Evolutionary conservation across 2,888 invertebrate genomes (phyloP), one percentile per base, ranked within the genome.

Genomic region (Sclerodermus sp.): DNA sequence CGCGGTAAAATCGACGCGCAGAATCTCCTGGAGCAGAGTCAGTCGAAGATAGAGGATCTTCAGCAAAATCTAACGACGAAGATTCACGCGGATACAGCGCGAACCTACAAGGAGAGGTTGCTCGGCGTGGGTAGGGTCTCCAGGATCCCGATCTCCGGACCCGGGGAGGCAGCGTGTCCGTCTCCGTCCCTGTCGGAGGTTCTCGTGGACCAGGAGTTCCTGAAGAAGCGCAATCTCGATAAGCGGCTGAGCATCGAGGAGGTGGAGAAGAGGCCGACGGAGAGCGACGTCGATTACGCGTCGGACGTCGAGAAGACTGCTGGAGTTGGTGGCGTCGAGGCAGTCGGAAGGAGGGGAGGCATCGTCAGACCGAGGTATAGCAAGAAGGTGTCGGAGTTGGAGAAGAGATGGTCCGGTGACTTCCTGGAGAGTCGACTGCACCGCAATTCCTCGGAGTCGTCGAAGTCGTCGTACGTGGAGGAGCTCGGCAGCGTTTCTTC

Each of bases 361-460:
- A 30, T 30, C 30, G 30, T 30, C 30, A 30, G 15, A 30, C 68
- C 67, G 0, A 57, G 57, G 14, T 75, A 73, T 53, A 64, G 73
- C 39, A 62, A 63, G 47, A 70, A 69, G 38, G 74, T 76, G 12
- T 62, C 62, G 1, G 74, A 75, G 46, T 57, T 76, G 8, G 75
- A 74, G 57, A 74, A 70, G 37, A 52, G 74, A 43, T 76, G 74
- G 75, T 74, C 74, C n/a, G 73, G 72, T 1, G 72, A 73, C 46
- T 75, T 72, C 49, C 53, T 76, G 31, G 69, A 67, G 13, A 54
- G 51, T 46, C 60, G 64, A 14, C 37, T 66, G 14, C 64, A 70
- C 12, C 64, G 57, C 1, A 66, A 65, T 48, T 76, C 74, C 4
- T 74, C 74, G 6, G 73, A 64, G 30, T 75, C 75, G 2, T 75